Conservation (phyloP, 2,797 vertebrate genomes). For the Schizothorax lantsangensis region DNA sequence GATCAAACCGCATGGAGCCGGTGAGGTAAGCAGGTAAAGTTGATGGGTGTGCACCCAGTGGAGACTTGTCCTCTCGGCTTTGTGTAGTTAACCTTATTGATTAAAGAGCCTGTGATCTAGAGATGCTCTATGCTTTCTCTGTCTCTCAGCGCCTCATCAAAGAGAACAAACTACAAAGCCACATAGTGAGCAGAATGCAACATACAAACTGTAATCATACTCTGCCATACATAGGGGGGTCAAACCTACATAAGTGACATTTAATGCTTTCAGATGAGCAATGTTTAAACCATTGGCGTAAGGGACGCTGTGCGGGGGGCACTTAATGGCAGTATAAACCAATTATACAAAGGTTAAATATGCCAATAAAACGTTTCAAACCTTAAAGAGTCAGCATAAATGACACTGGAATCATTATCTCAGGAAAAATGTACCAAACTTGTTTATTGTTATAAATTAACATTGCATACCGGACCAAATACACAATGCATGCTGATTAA, state of each 20-base stretch:
- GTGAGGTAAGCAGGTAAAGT: slow-evolving; percentile 43
- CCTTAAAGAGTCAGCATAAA: not conserved
- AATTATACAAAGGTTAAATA: not conserved
- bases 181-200: not conserved
- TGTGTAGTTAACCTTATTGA: slow-evolving; percentile 74
- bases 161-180: slow-evolving; percentile 45
- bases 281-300: not conserved
- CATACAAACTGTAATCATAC: not conserved
- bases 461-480: not conserved
- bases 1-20: slow-evolving; percentile 24
- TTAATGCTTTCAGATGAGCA: not conserved
- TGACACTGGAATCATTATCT: not conserved
- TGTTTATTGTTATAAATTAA: not conserved
- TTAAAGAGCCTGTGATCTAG: slow-evolving; percentile 68
- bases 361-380: not conserved
- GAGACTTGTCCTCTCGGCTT: slow-evolving; percentile 65
- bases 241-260: not conserved
- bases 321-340: not conserved
- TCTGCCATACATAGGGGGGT: not conserved
- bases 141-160: slow-evolving; percentile 55
- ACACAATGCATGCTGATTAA: not conserved
- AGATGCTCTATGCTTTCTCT: slow-evolving; percentile 56
- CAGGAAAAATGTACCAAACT: not conserved
- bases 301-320: not conserved
- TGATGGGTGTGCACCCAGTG: slow-evolving; percentile 55